Evolutionary conservation across 2,797 vertebrate genomes (phyloP).

Genomic region (Aeoliscus strigatus): DNA sequence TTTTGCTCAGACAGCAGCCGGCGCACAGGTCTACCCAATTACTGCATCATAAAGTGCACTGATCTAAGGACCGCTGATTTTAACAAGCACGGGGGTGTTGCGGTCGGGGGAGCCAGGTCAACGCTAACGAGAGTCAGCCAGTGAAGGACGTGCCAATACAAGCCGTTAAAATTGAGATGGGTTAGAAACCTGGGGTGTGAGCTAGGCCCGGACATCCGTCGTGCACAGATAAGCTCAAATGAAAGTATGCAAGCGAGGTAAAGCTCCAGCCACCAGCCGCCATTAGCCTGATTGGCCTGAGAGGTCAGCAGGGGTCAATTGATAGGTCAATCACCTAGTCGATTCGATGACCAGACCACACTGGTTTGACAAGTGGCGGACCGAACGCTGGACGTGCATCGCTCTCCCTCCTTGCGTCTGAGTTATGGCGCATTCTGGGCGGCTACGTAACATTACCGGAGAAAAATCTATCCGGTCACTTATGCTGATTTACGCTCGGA

Average conservation of each 20-base stretch:
- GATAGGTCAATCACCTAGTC: conserved; percentile 74
- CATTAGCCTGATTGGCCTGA: conserved; percentile 80
- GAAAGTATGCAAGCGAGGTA: conserved; percentile 45
- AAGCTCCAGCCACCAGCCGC: conserved; percentile 44
- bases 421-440: conserved; percentile 70
- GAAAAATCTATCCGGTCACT: conserved; percentile 77
- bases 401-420: conserved; percentile 46
- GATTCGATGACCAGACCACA: conserved; percentile 67
- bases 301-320: conserved; percentile 74
- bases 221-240: conserved; percentile 19
- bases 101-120: conserved; percentile 64
- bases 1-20: too few species aligned
- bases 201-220: conserved; percentile 17
- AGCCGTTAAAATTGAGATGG: conserved; percentile 53
- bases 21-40: too few species aligned
- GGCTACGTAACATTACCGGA: conserved; percentile 66
- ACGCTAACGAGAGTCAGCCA: conserved; percentile 47
- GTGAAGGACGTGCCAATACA: conserved; percentile 40
- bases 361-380: conserved; percentile 45
- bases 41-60: conserved; percentile 29
- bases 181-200: conserved; percentile 65
- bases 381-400: conserved; percentile 29
- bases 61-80: conserved; percentile 45
- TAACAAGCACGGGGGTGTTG: conserved; percentile 54
- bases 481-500: conserved; percentile 72